Evolutionary conservation across 1,140 invertebrate species (phyloP), one percentile per base, ranked within the genome.

Genomic region (Pentalonia nigronervosa): DNA sequence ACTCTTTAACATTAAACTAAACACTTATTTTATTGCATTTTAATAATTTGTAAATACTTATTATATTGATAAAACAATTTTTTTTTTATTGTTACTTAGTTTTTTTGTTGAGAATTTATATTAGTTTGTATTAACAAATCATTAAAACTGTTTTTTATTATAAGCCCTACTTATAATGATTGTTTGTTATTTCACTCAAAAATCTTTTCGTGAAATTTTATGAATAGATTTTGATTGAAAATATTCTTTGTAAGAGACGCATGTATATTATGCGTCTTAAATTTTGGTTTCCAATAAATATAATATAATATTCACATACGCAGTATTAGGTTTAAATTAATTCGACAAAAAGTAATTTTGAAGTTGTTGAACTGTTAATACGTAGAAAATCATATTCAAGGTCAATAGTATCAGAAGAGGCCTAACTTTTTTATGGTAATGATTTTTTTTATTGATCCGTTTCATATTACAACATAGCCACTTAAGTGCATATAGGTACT

Each of bases 361-460:
- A 34, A 89, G 87, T 8, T 53, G 34, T 48, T 50, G 48, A n/a
- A n/a, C n/a, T 50, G 30, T 93, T 88, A 9, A 60, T 67, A 91
- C 41, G 25, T 91, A 91, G 20, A 67, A 76, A 76, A 91, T 25
- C 25, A 60, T 91, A 81, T 84, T 84, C 91, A 93, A 93, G 91
- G 91, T 56, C 34, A 86, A 36, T 7, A 53, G 56, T 93, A 34
- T 56, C 0, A 84, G n/a, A 50, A 50, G 67, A 93, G 76, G 30
- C 81, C 48, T 93, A 93, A 56, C 91, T 93, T 93, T 93, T 81
- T 53, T 86, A 92, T 81, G 60, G 48, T 93, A 93, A 93, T 86
- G 2, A 83, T 56, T 92, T 50, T 92, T 41, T n/a, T 93, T 93
- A 53, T 91, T 50, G 48, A 93, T 86, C 14, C 48, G 47, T 93